Conservation (phyloP, 2,888 invertebrate species). For the Ichneumoninae sp. region DNA sequence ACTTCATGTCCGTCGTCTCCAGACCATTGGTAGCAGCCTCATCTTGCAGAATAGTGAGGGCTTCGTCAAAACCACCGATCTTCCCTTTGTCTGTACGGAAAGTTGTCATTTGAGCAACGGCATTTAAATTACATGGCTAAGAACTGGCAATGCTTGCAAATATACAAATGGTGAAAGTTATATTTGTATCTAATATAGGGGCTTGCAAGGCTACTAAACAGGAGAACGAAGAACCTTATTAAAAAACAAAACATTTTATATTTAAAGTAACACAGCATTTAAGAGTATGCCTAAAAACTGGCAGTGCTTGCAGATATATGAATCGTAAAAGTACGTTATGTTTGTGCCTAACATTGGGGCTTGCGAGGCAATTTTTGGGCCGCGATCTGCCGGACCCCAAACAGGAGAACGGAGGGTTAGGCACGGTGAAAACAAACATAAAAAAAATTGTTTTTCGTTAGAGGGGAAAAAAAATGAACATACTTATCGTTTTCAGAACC, state of each 20-base stretch:
- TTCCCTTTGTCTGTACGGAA: conserved; percentile 68
- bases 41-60: conserved; percentile 68
- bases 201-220: background rate
- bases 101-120: background rate
- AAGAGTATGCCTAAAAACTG: background rate
- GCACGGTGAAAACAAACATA: background rate
- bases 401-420: background rate
- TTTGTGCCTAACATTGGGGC: background rate
- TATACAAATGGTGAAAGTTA: background rate
- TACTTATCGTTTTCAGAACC: conserved; percentile 55
- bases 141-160: background rate
- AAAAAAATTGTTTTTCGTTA: background rate
- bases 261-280: background rate
- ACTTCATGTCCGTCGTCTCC: conserved; percentile 68
- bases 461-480: conserved; percentile 14
- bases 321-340: background rate
- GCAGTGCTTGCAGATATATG: background rate
- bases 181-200: background rate
- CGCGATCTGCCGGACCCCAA: background rate
- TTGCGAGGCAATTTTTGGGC: background rate
- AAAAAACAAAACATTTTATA: no score
- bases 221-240: no score
- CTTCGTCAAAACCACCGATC: conserved; percentile 62
- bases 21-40: conserved; percentile 74
- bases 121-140: no score